Evolutionary conservation across 1,140 invertebrate species (phyloP).

Genomic region (Ctenoplectra terminalis): DNA sequence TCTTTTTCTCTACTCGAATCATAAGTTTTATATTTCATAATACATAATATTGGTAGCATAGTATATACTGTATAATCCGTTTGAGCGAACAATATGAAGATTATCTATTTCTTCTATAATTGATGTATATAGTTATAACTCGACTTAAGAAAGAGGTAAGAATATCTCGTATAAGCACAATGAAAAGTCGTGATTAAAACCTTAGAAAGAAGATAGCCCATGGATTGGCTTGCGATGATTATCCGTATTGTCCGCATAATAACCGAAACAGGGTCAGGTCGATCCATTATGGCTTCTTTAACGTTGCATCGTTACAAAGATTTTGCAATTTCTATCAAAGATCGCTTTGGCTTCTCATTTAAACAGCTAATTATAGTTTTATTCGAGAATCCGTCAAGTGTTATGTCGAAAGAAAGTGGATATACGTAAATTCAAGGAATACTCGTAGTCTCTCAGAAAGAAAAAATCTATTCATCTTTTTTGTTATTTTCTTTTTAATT

Average conservation of each 20-base stretch:
- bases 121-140: not conserved
- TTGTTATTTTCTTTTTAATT: too few species aligned
- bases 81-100: not conserved
- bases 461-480: not conserved
- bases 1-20: not conserved
- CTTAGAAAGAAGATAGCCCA: constrained; percentile 70
- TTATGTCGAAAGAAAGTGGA: too few species aligned
- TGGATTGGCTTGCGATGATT: constrained; percentile 60
- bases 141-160: not conserved
- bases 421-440: too few species aligned
- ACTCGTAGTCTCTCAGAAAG: too few species aligned
- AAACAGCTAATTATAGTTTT: too few species aligned
- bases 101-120: not conserved
- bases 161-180: not conserved
- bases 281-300: constrained; percentile 69
- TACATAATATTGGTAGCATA: not conserved
- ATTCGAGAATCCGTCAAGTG: too few species aligned
- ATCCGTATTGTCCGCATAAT: constrained; percentile 68
- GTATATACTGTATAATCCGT: not conserved
- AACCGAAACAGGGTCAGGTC: constrained; percentile 72
- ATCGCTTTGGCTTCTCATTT: not conserved
- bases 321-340: constrained; percentile 27
- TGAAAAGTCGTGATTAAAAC: constrained; percentile 69
- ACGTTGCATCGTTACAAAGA: constrained; percentile 52
- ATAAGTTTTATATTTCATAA: not conserved